Base-by-base conservation (phyloP, 1,140 invertebrate species). In the Heterodera schachtii region DNA sequence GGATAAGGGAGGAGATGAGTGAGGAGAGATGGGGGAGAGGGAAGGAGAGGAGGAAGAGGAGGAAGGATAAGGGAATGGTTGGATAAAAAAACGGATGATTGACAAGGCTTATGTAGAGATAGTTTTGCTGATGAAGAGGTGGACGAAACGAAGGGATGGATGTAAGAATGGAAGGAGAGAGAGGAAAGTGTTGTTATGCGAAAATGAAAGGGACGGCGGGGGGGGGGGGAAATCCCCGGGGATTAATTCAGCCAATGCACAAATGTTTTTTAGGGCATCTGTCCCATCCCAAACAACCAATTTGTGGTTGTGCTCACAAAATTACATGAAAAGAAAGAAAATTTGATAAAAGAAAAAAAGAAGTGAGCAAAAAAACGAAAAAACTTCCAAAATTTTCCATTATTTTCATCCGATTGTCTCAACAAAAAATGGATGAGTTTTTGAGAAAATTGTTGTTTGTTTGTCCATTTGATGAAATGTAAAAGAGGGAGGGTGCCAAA, bases 111-210 rank as follows among this genome's bases (percentile, higher is more conserved):
- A 60, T 60, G 57, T n/a, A n/a, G n/a, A n/a, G n/a, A n/a, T n/a
- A n/a, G n/a, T n/a, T n/a, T n/a, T n/a, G n/a, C n/a, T n/a, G n/a
- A n/a, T n/a, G n/a, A n/a, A n/a, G 57, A 60, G 16, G 6, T 60
- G 46, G 46, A 47, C n/a, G 16, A n/a, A 49, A 75, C 21, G 60
- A 75, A 52, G 43, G 44, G 74, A 75, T 3, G 74, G 46, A n/a
- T n/a, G 47, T 41, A 75, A 44, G 6, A 74, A 74, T 21, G 21
- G n/a, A 6, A 21, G 8, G 3, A 19, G 66, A 47, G 6, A 6
- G 19, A 66, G 44, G 21, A 41, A 21, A 74, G 46, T 19, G 31
- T 8, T 64, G 66, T 49, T 49, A 41, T 11, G n/a, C 49, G 46
- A 73, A 73, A 75, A 16, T 11, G 73, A 16, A 44, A 75, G 41